These are phyloP conservation scores for Leucosticte australis DNA, from an alignment of 2,113 vertebrate species.

Conservation along the genomic window DNA sequence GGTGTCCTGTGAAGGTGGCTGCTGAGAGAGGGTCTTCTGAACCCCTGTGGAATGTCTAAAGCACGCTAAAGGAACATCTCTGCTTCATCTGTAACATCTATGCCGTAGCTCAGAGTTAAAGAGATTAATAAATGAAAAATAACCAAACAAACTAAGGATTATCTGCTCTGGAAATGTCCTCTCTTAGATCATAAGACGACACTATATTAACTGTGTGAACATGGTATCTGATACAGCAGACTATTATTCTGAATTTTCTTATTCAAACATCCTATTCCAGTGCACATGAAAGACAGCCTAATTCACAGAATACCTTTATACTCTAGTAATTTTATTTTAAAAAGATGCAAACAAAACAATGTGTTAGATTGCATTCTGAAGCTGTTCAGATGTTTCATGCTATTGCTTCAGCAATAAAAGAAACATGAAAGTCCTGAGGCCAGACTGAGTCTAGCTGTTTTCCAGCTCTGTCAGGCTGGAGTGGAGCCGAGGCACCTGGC, in stretches of 20 bases:
- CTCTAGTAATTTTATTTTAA: constrained; percentile 19
- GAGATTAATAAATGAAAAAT: neutral
- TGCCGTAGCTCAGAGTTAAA: neutral
- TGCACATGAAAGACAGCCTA: neutral
- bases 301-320: constrained; percentile 15
- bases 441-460: constrained; percentile 5
- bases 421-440: constrained; percentile 13
- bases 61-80: neutral
- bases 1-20: neutral
- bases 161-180: neutral
- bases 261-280: neutral
- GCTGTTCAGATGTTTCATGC: constrained; percentile 27
- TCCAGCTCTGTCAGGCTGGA: constrained; percentile 25
- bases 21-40: neutral
- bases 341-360: constrained; percentile 44
- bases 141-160: neutral
- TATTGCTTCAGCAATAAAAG: constrained; percentile 17
- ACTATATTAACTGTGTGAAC: neutral
- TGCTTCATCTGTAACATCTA: neutral
- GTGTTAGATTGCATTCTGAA: constrained; percentile 49
- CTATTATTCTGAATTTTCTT: neutral
- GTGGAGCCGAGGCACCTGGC: constrained; percentile 24
- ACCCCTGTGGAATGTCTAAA: neutral
- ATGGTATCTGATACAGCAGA: neutral
- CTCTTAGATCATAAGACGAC: neutral